Evolutionary conservation across 35 echinoderm and acorn worm species (phyloP).

Genomic region (Apostichopus parvimensis): DNA sequence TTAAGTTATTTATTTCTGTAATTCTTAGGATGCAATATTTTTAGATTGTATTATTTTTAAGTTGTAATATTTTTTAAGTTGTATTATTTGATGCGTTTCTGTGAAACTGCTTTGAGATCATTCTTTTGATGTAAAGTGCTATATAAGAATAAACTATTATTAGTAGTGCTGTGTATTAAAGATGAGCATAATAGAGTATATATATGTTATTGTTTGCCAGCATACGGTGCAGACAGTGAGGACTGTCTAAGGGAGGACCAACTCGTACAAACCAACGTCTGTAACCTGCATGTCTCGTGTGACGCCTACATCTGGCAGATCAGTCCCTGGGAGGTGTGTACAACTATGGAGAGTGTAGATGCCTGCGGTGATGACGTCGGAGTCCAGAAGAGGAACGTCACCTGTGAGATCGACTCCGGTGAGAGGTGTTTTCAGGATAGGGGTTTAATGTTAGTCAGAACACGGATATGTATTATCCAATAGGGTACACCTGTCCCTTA

Average conservation of each 20-base stretch:
- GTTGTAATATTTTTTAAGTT: too few species aligned
- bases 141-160: too few species aligned
- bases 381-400: slow-evolving; percentile 65
- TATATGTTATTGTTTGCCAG: slow-evolving; percentile 17
- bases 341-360: not conserved
- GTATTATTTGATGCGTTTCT: too few species aligned
- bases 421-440: not conserved
- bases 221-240: slow-evolving; percentile 62
- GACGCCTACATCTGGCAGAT: slow-evolving; percentile 85
- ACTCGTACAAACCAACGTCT: slow-evolving; percentile 67
- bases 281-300: slow-evolving; percentile 77
- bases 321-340: slow-evolving; percentile 72
- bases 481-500: too few species aligned
- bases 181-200: not conserved
- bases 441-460: too few species aligned
- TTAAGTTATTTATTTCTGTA: too few species aligned
- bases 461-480: too few species aligned
- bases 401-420: slow-evolving; percentile 91
- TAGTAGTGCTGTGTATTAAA: too few species aligned
- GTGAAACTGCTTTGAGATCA: too few species aligned
- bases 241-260: slow-evolving; percentile 73
- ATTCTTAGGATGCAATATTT: too few species aligned
- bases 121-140: too few species aligned
- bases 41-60: too few species aligned
- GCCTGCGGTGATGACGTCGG: slow-evolving; percentile 68